Percentiles rank a stretch among this genome's conserved stretches.
phyloP scores from a whole-genome alignment of 2,113 vertebrate genomes.

The Alosa alosa region DNA sequence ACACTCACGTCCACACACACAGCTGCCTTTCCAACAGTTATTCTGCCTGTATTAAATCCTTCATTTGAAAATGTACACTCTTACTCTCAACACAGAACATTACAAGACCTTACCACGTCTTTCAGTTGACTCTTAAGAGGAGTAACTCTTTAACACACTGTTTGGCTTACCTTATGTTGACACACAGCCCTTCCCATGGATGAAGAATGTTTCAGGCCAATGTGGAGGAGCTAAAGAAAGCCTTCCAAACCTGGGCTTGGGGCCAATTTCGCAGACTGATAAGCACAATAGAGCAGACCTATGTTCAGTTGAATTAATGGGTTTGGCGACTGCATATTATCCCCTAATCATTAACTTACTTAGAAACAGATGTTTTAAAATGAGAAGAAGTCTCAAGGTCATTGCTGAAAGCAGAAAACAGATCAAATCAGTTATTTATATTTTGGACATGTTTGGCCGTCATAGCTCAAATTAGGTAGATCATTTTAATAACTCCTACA shows the following conservation, averaged over 20 bases:
- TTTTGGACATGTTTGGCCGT: no score
- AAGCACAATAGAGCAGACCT: background rate
- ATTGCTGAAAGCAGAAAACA: background rate
- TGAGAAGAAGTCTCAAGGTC: background rate
- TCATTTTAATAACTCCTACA: background rate
- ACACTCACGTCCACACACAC: background rate
- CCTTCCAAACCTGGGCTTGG: background rate
- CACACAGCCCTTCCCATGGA: background rate
- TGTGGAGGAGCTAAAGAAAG: background rate
- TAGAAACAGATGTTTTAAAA: no score
- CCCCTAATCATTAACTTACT: background rate
- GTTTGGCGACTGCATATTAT: background rate
- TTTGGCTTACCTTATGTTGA: background rate
- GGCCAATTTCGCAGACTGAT: background rate
- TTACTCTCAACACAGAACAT: background rate
- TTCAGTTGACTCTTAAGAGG: background rate
- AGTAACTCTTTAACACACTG: background rate
- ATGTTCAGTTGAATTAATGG: background rate
- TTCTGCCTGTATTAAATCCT: no score
- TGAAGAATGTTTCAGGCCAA: background rate
- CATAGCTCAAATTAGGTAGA: background rate
- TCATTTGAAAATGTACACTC: background rate
- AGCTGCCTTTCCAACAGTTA: no score
- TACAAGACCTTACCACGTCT: background rate
- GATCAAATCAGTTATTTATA: no score